Evolutionary conservation across 1,140 invertebrate species (phyloP).

Genomic region (Chelonus insularis): DNA sequence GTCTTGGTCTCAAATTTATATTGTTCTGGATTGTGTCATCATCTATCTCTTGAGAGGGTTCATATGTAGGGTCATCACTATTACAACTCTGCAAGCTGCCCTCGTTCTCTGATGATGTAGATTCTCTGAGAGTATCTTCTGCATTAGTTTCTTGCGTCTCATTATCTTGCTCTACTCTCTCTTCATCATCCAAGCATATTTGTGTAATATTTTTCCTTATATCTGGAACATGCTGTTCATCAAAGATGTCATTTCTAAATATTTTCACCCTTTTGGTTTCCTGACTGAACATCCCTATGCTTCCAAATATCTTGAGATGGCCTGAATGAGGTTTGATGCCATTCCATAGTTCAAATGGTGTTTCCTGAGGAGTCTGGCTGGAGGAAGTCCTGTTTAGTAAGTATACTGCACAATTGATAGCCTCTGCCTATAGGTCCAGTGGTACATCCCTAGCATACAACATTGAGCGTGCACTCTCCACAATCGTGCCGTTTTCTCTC

Average conservation of each 20-base stretch:
- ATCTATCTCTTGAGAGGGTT: too few relatives aligned
- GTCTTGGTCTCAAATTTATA: not conserved
- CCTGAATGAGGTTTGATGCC: conserved; percentile 37
- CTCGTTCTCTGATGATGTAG: too few relatives aligned
- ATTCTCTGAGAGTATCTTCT: too few relatives aligned
- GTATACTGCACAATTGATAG: conserved; percentile 45
- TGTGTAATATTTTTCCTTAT: too few relatives aligned
- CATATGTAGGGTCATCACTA: too few relatives aligned
- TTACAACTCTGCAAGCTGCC: too few relatives aligned
- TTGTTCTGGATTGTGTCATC: too few relatives aligned
- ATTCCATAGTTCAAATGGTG: conserved; percentile 44
- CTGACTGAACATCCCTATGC: conserved; percentile 25
- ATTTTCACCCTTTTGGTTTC: not conserved
- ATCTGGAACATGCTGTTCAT: too few relatives aligned
- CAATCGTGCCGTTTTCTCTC: not conserved
- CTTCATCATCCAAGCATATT: too few relatives aligned
- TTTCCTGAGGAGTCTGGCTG: conserved; percentile 31
- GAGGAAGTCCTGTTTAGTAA: conserved; percentile 40
- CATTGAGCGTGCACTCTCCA: not conserved
- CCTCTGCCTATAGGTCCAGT: conserved; percentile 51
- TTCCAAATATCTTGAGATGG: conserved; percentile 44
- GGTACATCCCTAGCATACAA: conserved; percentile 39
- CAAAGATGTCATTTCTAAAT: conserved; percentile 6
- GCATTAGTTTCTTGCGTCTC: too few relatives aligned
- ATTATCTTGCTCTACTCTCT: too few relatives aligned